Conservation (phyloP, 1,140 invertebrate genomes). For the Zaprionus tsacasi region DNA sequence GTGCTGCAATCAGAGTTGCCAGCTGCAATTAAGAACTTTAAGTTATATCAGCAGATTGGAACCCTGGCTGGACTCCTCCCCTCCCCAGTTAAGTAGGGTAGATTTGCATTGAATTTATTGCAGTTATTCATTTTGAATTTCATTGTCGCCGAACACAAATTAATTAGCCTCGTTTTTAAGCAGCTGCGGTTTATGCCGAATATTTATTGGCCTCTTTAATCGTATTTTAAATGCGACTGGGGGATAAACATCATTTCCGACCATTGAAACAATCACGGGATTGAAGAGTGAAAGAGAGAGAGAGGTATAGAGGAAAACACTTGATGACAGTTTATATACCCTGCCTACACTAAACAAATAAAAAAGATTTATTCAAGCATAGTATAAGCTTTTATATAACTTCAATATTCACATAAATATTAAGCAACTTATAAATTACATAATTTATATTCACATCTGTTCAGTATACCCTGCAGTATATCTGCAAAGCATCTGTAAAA, state of each 20-base stretch:
- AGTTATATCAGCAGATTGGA: not conserved
- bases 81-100: not conserved
- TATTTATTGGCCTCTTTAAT: constrained; percentile 32
- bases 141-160: constrained; percentile 19
- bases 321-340: not conserved
- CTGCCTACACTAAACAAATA: not conserved
- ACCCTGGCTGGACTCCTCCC: too few species aligned
- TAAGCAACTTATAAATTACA: too few species aligned
- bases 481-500: not conserved
- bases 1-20: not conserved
- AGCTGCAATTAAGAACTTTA: constrained; percentile 4
- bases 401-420: too few species aligned
- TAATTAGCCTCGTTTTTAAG: constrained; percentile 25
- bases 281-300: not conserved
- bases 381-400: too few species aligned
- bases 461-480: too few species aligned
- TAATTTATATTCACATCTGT: too few species aligned
- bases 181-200: constrained; percentile 14
- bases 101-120: constrained; percentile 12
- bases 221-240: constrained; percentile 33
- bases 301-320: too few species aligned
- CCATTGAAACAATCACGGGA: not conserved
- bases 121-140: constrained; percentile 16
- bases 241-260: not conserved
- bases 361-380: too few species aligned